Conservation (phyloP, 2,113 vertebrate species). For the Notechis scutatus region DNA sequence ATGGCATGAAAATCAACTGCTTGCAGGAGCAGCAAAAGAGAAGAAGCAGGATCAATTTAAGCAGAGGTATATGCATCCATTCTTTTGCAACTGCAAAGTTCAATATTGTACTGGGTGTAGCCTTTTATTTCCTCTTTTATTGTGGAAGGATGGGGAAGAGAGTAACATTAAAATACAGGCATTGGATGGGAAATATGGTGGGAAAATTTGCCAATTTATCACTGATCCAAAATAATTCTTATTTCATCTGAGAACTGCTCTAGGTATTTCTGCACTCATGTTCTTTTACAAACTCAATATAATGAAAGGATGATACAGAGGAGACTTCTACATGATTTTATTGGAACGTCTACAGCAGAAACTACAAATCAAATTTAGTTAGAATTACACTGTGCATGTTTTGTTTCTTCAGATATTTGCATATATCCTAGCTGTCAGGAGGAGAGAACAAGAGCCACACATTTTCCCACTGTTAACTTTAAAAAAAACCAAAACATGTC, state of each 20-base stretch:
- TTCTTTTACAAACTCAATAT: background rate
- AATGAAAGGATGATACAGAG: background rate
- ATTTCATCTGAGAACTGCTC: background rate
- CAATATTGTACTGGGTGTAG: too few relatives aligned
- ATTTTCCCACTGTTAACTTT: background rate
- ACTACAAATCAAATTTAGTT: background rate
- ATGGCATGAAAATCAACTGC: background rate
- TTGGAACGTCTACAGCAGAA: constrained; percentile 9
- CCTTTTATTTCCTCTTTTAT: background rate
- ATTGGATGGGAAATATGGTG: background rate
- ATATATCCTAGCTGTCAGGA: background rate
- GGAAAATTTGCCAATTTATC: background rate
- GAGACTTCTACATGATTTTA: background rate
- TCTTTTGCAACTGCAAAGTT: background rate
- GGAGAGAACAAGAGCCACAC: background rate
- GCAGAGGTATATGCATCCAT: background rate
- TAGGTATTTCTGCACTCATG: background rate
- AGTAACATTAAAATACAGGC: background rate
- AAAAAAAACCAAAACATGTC: background rate
- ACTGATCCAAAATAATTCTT: background rate
- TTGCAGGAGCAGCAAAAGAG: too few relatives aligned
- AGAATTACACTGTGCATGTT: background rate
- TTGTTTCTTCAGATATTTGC: background rate
- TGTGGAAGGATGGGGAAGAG: background rate
- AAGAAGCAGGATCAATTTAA: background rate